phyloP scores from a whole-genome alignment of 2,888 invertebrate genomes.

The Netelia virgata region DNA sequence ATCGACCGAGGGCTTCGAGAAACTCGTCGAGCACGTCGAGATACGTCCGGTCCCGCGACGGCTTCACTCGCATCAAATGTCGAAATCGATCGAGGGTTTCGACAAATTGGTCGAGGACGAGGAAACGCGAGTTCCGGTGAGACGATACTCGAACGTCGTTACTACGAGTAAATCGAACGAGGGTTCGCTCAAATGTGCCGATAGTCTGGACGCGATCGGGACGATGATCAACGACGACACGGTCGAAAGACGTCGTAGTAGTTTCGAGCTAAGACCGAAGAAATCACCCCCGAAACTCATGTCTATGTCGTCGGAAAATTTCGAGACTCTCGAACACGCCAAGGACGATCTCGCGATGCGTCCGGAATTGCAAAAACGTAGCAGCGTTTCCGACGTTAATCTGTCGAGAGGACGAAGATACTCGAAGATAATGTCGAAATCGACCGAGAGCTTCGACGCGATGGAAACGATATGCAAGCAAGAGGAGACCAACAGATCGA shows the following conservation, averaged over 20 bases:
- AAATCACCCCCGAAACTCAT: conserved; percentile 74
- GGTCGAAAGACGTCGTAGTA: conserved; percentile 75
- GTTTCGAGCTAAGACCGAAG: conserved; percentile 76
- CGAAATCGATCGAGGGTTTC: conserved; percentile 80
- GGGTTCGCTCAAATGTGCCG: conserved; percentile 69
- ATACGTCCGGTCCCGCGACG: conserved; percentile 63
- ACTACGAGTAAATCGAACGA: conserved; percentile 56
- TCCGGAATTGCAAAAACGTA: conserved; percentile 76
- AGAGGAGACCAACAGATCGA: conserved; percentile 67
- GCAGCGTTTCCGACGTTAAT: conserved; percentile 80
- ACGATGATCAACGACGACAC: conserved; percentile 75
- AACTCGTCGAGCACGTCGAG: conserved; percentile 58
- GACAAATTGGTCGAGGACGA: conserved; percentile 78
- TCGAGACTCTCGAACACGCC: conserved; percentile 75
- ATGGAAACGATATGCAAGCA: conserved; percentile 69
- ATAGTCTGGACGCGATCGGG: conserved; percentile 80
- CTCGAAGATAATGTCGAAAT: conserved; percentile 79
- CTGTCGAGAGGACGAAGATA: conserved; percentile 73
- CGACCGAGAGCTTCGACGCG: conserved; percentile 80
- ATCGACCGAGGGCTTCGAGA: conserved; percentile 74
- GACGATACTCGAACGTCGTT: conserved; percentile 57
- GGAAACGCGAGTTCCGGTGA: conserved; percentile 54
- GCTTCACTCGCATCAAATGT: conserved; percentile 68
- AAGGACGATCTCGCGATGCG: conserved; percentile 51
- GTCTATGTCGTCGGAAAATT: conserved; percentile 83